A percentile compares a stretch with the other conserved stretches of the same genome.
phyloP scores from a whole-genome alignment of 2,113 vertebrate species.

The Blennius ocellaris region DNA sequence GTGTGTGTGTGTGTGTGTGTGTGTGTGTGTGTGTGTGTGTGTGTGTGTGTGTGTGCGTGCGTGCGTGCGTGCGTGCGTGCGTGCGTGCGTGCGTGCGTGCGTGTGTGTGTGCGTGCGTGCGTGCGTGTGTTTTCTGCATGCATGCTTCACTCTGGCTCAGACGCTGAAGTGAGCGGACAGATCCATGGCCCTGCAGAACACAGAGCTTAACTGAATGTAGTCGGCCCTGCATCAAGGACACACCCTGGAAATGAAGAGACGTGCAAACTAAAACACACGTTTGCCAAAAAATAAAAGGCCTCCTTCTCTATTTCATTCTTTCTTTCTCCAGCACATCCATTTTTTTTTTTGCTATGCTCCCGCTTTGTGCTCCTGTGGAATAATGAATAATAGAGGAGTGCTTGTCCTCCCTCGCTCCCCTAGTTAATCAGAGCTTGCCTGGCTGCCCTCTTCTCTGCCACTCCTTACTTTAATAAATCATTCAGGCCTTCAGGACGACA shows the following conservation, averaged over 20 bases:
- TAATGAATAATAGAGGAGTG: constrained; percentile 84
- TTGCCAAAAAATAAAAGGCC: too few species aligned
- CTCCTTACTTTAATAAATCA: constrained; percentile 83
- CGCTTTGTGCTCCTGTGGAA: constrained; percentile 55
- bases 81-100: constrained; percentile 3
- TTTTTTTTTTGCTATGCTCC: constrained; percentile 31
- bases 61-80: too few species aligned
- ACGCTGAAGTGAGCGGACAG: constrained; percentile 48
- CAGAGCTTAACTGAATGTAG: background rate
- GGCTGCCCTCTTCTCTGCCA: constrained; percentile 75
- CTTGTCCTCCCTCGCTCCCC: constrained; percentile 80
- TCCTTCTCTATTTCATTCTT: constrained; percentile 7
- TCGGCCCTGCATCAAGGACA: constrained; percentile 14
- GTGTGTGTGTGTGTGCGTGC: too few species aligned
- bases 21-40: constrained; percentile 4
- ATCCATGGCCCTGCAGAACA: constrained; percentile 29
- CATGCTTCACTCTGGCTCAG: constrained; percentile 18
- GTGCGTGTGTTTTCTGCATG: constrained; percentile 12
- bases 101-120: background rate
- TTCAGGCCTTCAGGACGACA: constrained; percentile 77
- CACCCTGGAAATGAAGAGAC: background rate
- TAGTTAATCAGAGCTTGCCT: constrained; percentile 82
- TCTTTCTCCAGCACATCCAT: constrained; percentile 9
- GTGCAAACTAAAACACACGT: constrained; percentile 4
- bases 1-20: too few species aligned